Evolutionary conservation across 2,797 vertebrate species (phyloP), one percentile per base, ranked within the genome.

Genomic region (Pseudocheirus occidentalis): DNA sequence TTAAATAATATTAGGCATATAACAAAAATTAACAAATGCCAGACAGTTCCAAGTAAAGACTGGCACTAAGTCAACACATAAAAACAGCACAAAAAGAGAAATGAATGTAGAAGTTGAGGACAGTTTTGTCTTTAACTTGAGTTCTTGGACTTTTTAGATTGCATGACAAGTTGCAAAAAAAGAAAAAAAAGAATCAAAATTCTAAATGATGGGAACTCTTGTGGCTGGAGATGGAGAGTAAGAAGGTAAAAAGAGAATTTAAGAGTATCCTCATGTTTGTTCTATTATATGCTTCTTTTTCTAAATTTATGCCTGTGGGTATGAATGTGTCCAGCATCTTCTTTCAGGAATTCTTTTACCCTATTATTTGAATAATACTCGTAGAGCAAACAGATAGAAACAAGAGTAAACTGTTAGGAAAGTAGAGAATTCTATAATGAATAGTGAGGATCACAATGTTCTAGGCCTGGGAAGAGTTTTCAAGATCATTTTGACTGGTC

Each of bases 1-100:
- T 97, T 97, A 96, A 96, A 94, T 94, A 96, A 96, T 94, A 54
- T 91, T 97, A 96, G 93, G 95, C 97, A 94, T 96, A 54, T 96
- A 95, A 94, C 93, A 97, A 53, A 97, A 98, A 96, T 95, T 94
- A 97, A 58, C 66, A 97, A 91, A 97, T 95, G 54, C 6, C 50
- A 96, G 93, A 50, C 12, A 96, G 62, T 21, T 97, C 46, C 54
- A 96, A 98, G 95, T 73, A 95, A 93, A 93, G 34, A n/a, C 59
- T 96, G 50, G 91, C 95, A 97, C 50, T 89, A 96, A 92, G 94
- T 53, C 92, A 97, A 95, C 96, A 31, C 91, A 0, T 96, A 98
- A 92, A 93, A 97, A 92, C 14, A 96, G 97, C 96, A 57, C 0
- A 92, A 96, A 81, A 1, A 91, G 91, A 96, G 91, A 56, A 46